Evolutionary conservation across 2,113 vertebrate genomes (phyloP), one percentile per base, ranked within the genome.

Genomic region (Datnioides undecimradiatus): DNA sequence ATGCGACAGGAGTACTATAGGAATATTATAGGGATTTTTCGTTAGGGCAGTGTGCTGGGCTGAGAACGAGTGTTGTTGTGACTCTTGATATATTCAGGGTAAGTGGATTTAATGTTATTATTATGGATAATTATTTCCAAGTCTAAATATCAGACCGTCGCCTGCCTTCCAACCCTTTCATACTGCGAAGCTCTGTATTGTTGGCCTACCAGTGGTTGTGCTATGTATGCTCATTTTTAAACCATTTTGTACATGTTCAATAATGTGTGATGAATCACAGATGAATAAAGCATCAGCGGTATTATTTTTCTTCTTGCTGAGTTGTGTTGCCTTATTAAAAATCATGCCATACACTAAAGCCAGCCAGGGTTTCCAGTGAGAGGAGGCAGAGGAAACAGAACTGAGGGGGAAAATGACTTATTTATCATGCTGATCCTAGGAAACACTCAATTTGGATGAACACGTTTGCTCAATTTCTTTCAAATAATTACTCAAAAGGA

Each of bases 231-330:
- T 95, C 91, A 93, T 95, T 94, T 95, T 93, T 94, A 94, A 94
- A 94, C 84, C 92, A 93, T 95, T 95, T 95, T 95, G 93, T 95
- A 95, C 93, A 92, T 95, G 95, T 94, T 94, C 87, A 90, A 92
- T 83, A 84, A 93, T 90, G 94, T 95, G 93, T 94, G 85, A 95
- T 91, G 82, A 90, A 88, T 91, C 81, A 93, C 90, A 94, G 89
- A 93, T 90, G 62, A 95, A 95, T 95, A 95, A 95, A 95, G 94
- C 93, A 95, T 95, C 91, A 95, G 88, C 89, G 51, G 86, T 94
- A 95, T 95, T 95, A 94, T 95, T 95, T 95, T 95, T 94, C 88
- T 90, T 91, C 91, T 94, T 92, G 84, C 86, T 48, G 93, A 81
- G 91, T 93, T 92, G 83, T 92, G 92, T 92, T 94, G 91, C 69